These are phyloP conservation scores for Drosophila lacicola DNA, from an alignment of 2,888 invertebrate species.

Conservation along the genomic window DNA sequence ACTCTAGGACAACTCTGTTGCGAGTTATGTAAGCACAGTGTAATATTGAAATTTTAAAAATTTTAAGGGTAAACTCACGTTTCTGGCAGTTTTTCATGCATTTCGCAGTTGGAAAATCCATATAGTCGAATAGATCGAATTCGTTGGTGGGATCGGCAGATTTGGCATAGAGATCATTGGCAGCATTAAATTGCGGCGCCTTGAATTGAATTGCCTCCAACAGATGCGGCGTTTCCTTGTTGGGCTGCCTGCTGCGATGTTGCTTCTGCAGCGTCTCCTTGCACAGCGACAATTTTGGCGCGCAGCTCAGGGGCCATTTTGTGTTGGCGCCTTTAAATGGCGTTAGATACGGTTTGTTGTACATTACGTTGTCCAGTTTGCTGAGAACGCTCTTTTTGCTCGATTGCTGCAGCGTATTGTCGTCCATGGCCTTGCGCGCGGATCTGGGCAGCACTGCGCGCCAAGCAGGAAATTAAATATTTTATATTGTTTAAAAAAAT, in stretches of 20 bases:
- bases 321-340: slow-evolving; percentile 24
- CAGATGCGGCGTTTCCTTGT: neutral
- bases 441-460: slow-evolving; percentile 37
- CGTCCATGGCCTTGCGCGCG: slow-evolving; percentile 19
- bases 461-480: neutral
- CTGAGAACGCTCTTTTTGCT: slow-evolving; percentile 38
- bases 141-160: slow-evolving; percentile 9
- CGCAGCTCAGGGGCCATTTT: slow-evolving; percentile 33
- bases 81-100: slow-evolving; percentile 41
- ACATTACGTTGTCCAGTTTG: slow-evolving; percentile 43
- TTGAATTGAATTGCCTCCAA: neutral
- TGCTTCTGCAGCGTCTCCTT: slow-evolving; percentile 47
- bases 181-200: neutral
- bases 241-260: slow-evolving; percentile 6
- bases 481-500: too few relatives aligned
- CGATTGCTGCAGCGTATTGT: neutral
- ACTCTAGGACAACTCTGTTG: too few relatives aligned
- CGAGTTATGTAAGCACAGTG: too few relatives aligned
- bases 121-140: slow-evolving; percentile 38
- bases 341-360: slow-evolving; percentile 17
- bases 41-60: too few relatives aligned
- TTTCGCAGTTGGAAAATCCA: slow-evolving; percentile 43
- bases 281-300: slow-evolving; percentile 48
- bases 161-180: slow-evolving; percentile 16
- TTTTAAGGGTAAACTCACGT: slow-evolving; percentile 22